Percentiles rank a stretch among this genome's conserved stretches.
Evolutionary conservation across 2,888 invertebrate genomes (phyloP).

Genomic region (Desoria tigrina): DNA sequence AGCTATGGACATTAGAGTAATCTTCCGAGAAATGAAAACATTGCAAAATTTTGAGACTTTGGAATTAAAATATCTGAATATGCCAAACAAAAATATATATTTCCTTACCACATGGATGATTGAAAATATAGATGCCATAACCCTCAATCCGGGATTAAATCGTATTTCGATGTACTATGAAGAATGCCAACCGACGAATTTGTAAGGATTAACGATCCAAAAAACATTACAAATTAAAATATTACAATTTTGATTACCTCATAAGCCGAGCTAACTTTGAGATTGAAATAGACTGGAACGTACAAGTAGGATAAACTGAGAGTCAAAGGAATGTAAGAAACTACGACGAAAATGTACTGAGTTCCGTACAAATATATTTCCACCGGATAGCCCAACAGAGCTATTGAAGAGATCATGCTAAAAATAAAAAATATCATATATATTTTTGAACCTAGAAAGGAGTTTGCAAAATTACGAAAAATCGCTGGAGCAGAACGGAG

Average conservation of each 20-base stretch:
- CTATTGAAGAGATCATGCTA: neutral
- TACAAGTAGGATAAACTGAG: conserved; percentile 57
- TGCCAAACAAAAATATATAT: neutral
- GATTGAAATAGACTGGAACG: conserved; percentile 58
- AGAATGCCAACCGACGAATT: neutral
- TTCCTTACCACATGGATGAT: conserved; percentile 6
- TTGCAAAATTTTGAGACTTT: neutral
- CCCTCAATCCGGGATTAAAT: conserved; percentile 1
- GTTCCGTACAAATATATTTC: conserved; percentile 57
- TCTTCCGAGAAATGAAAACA: conserved; percentile 30
- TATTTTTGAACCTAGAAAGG: neutral
- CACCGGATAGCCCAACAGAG: conserved; percentile 12
- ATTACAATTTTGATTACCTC: conserved; percentile 54
- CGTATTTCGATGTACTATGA: conserved; percentile 1
- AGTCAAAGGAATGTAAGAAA: conserved; percentile 55
- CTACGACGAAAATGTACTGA: conserved; percentile 55
- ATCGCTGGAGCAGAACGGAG: too few species aligned
- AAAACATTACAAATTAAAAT: neutral
- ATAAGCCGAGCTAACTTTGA: conserved; percentile 58
- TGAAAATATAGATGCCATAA: conserved; percentile 1
- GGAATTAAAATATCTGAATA: neutral
- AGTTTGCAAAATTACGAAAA: too few species aligned
- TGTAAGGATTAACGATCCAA: neutral
- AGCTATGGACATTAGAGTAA: conserved; percentile 67
- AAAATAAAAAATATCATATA: neutral